phyloP scores from a whole-genome alignment of 1,140 invertebrate genomes.

The Drosophila ohnishii region DNA sequence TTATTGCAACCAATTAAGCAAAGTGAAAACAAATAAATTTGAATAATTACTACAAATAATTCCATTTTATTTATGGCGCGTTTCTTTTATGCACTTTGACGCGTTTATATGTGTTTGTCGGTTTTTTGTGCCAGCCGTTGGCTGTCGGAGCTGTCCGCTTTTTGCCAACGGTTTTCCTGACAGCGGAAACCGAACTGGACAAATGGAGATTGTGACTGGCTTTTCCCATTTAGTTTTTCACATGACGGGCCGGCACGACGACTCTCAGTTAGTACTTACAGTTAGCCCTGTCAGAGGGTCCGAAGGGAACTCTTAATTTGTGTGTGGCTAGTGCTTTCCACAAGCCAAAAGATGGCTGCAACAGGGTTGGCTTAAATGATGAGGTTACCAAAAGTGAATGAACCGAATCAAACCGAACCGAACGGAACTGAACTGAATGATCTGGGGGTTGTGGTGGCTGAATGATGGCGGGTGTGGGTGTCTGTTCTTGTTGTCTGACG shows the following conservation, averaged over 20 bases:
- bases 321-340: conserved; percentile 58
- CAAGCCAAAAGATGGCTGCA: conserved; percentile 13
- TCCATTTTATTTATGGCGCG: conserved; percentile 47
- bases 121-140: conserved; percentile 30
- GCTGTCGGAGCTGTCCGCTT: conserved; percentile 46
- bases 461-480: conserved; percentile 15
- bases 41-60: conserved; percentile 65
- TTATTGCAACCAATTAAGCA: conserved; percentile 27
- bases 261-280: conserved; percentile 59
- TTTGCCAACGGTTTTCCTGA: conserved; percentile 35
- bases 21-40: conserved; percentile 56
- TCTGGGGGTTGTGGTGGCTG: conserved; percentile 14
- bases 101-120: conserved; percentile 40
- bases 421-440: conserved; percentile 47
- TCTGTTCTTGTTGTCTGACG: conserved; percentile 33
- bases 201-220: conserved; percentile 41
- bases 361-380: conserved; percentile 26
- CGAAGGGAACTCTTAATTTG: conserved; percentile 27
- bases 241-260: conserved; percentile 22
- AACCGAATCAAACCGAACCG: conserved; percentile 27
- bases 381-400: conserved; percentile 23
- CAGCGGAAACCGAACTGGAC: conserved; percentile 44
- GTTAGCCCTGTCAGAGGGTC: conserved; percentile 49
- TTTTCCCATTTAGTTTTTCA: conserved; percentile 24
- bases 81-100: conserved; percentile 38